Evolutionary conservation across 2,113 vertebrate genomes (phyloP).

Genomic region (Micronycteris hirsuta): DNA sequence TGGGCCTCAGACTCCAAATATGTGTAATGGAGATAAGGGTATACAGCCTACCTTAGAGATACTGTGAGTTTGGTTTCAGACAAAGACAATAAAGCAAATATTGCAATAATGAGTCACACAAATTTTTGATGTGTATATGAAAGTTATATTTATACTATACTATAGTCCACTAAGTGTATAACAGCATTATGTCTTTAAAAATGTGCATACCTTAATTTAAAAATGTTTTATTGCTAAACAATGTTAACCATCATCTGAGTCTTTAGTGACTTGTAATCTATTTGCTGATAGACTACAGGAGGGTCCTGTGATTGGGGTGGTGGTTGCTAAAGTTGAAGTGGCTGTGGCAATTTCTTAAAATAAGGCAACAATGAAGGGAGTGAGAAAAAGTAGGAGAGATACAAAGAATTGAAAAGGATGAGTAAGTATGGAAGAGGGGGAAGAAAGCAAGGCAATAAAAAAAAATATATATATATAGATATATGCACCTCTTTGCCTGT

Average conservation of each 20-base stretch:
- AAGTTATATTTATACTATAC: background rate
- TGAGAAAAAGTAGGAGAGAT: background rate
- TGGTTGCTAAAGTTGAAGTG: background rate
- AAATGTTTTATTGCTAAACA: background rate
- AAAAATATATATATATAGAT: no score
- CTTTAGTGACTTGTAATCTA: background rate
- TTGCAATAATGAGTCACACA: background rate
- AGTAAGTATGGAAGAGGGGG: background rate
- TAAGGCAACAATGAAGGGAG: background rate
- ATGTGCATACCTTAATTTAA: background rate
- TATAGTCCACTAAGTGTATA: background rate
- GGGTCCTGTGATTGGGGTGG: background rate
- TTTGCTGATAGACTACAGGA: no score
- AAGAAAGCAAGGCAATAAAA: background rate
- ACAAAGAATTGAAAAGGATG: background rate
- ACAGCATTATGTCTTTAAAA: background rate
- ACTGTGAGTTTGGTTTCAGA: background rate
- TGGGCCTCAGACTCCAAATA: background rate
- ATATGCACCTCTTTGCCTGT: fast-evolving
- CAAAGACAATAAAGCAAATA: background rate
- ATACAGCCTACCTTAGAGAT: background rate
- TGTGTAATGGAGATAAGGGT: background rate
- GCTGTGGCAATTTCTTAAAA: background rate
- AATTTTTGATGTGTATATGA: background rate
- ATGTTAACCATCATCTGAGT: background rate